Evolutionary conservation across 2,113 vertebrate genomes (phyloP).

Genomic region (Scomber japonicus): DNA sequence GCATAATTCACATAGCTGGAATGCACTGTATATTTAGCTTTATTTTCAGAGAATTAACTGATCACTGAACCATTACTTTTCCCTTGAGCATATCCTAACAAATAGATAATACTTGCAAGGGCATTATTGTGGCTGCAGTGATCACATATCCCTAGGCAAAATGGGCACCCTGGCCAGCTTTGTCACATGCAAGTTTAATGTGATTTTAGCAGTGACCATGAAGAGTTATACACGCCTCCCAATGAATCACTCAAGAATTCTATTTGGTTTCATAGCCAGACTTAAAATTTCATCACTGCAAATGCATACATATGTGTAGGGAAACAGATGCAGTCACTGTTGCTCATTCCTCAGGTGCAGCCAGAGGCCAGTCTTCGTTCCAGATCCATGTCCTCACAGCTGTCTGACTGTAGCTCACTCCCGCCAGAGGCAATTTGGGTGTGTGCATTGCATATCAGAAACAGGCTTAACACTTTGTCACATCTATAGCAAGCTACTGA

Average conservation of each 20-base stretch:
- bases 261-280: constrained; percentile 52
- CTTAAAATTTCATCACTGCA: constrained; percentile 51
- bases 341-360: constrained; percentile 48
- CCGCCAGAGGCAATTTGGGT: neutral
- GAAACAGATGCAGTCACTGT: constrained; percentile 17
- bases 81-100: constrained; percentile 12
- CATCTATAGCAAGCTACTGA: neutral
- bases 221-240: constrained; percentile 3
- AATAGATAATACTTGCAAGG: constrained; percentile 29
- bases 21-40: constrained; percentile 36
- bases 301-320: constrained; percentile 26
- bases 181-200: constrained; percentile 54
- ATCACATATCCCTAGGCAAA: constrained; percentile 53
- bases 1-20: constrained; percentile 31
- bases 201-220: constrained; percentile 38
- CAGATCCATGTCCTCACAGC: constrained; percentile 17
- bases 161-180: constrained; percentile 27
- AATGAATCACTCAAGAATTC: constrained; percentile 35
- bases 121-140: constrained; percentile 47
- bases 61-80: constrained; percentile 47
- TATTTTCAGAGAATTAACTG: constrained; percentile 56
- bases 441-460: constrained; percentile 2
- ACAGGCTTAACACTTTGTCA: neutral
- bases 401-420: constrained; percentile 1
- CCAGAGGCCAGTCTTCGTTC: constrained; percentile 43